Percentiles rank a stretch among this genome's conserved stretches.
These are phyloP conservation scores for Operophtera brumata DNA, from an alignment of 2,888 invertebrate species.

Conservation along the genomic window DNA sequence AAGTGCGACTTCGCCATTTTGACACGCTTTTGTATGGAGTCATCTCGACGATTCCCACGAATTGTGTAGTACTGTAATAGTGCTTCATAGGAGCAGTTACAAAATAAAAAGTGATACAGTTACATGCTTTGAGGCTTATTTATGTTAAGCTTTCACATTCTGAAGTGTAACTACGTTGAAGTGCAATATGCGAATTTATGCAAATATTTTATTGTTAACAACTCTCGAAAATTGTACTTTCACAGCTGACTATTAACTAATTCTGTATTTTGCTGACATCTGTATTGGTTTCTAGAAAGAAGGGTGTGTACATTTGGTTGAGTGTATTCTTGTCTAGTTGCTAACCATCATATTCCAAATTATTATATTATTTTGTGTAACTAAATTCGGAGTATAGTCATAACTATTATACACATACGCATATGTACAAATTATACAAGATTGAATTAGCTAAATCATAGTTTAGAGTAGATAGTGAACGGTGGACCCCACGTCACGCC, in stretches of 20 bases:
- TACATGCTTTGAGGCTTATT: constrained; percentile 21
- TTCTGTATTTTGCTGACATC: constrained; percentile 29
- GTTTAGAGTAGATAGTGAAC: constrained; percentile 53
- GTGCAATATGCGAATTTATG: constrained; percentile 44
- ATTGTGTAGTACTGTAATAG: constrained; percentile 8
- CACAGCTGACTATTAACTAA: constrained; percentile 28
- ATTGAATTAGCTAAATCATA: constrained; percentile 72
- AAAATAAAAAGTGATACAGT: constrained; percentile 30
- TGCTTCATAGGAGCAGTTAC: constrained; percentile 24
- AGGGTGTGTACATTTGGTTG: constrained; percentile 7
- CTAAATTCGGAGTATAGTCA: constrained; percentile 59
- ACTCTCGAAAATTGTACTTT: constrained; percentile 34
- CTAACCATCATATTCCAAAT: constrained; percentile 57
- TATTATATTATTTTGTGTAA: constrained; percentile 63
- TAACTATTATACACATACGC: constrained; percentile 65
- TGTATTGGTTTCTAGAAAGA: background rate
- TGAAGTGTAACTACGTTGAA: constrained; percentile 33
- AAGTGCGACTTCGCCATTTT: constrained; percentile 42
- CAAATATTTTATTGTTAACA: constrained; percentile 44
- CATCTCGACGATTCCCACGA: constrained; percentile 24
- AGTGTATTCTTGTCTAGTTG: constrained; percentile 22
- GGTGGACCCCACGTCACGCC: constrained; percentile 40
- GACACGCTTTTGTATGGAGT: constrained; percentile 42
- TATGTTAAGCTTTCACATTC: constrained; percentile 40
- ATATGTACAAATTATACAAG: constrained; percentile 74